Evolutionary conservation across 2,888 invertebrate species (phyloP).

Genomic region (Erebia palarica): DNA sequence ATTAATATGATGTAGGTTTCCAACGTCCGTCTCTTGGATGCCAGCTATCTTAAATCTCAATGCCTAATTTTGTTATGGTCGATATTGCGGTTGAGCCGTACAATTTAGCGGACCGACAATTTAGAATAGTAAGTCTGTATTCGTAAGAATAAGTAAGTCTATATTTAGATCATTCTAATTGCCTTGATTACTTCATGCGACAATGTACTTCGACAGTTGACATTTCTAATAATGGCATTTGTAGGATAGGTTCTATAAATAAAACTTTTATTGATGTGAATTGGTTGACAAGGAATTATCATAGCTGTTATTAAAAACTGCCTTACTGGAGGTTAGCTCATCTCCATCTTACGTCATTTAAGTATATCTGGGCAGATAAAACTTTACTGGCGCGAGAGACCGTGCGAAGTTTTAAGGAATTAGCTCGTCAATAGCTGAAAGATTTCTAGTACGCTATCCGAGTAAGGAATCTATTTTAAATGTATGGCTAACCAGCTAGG

Average conservation of each 20-base stretch:
- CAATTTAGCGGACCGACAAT: too few relatives aligned
- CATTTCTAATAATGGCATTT: conserved; percentile 22
- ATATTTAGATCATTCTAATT: conserved; percentile 1
- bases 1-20: too few relatives aligned
- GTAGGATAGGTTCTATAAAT: conserved; percentile 15
- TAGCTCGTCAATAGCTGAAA: background rate
- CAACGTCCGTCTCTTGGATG: too few relatives aligned
- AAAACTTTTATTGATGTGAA: conserved; percentile 19
- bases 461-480: too few relatives aligned
- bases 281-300: conserved; percentile 15
- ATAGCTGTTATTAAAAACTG: background rate
- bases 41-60: too few relatives aligned
- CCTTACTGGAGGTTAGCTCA: background rate
- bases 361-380: too few relatives aligned
- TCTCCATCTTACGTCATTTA: background rate
- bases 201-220: background rate
- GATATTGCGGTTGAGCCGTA: too few relatives aligned
- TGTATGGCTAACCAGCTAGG: too few relatives aligned
- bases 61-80: too few relatives aligned
- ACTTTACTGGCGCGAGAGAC: background rate
- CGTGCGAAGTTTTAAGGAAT: background rate
- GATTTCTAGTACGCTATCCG: too few relatives aligned
- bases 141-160: background rate
- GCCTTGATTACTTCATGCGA: conserved; percentile 11
- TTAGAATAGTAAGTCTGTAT: too few relatives aligned